These are phyloP conservation scores for Corticium candelabrum DNA, from an alignment of 37 sponge, comb jelly and placozoan species.

Conservation along the genomic window DNA sequence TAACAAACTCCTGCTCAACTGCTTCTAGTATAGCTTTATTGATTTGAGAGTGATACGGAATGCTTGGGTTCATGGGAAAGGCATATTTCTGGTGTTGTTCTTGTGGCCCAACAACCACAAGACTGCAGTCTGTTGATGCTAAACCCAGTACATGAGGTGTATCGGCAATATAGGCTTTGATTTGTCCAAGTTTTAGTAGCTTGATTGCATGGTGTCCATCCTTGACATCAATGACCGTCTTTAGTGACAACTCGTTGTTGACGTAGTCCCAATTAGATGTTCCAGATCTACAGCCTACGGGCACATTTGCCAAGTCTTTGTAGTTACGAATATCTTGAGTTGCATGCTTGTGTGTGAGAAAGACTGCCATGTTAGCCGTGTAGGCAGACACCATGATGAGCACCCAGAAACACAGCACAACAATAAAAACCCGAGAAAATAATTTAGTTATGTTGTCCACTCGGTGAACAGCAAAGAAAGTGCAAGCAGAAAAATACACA, in stretches of 20 bases:
- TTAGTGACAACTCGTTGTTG: not conserved
- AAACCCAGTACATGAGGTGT: not conserved
- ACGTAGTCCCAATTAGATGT: not conserved
- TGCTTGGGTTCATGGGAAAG: not conserved
- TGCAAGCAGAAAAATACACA: not conserved
- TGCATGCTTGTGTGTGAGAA: not conserved
- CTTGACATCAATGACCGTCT: not conserved
- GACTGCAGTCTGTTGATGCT: not conserved
- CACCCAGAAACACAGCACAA: not conserved
- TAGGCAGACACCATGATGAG: not conserved
- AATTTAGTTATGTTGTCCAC: not conserved
- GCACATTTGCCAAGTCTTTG: not conserved
- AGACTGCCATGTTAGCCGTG: slow-evolving; percentile 7
- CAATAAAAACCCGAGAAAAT: not conserved
- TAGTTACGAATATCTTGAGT: not conserved
- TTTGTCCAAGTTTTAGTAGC: not conserved
- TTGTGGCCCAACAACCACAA: not conserved
- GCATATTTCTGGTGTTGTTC: not conserved
- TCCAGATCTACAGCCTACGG: not conserved
- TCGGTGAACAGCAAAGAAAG: not conserved
- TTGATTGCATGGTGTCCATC: not conserved
- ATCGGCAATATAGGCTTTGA: not conserved
- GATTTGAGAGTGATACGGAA: not conserved
- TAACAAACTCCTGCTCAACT: not conserved
- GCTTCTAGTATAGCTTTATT: not conserved